Percentiles rank a stretch among this genome's conserved stretches.
phyloP scores from a whole-genome alignment of 2,797 vertebrate species.

The Cryptoprocta ferox region DNA sequence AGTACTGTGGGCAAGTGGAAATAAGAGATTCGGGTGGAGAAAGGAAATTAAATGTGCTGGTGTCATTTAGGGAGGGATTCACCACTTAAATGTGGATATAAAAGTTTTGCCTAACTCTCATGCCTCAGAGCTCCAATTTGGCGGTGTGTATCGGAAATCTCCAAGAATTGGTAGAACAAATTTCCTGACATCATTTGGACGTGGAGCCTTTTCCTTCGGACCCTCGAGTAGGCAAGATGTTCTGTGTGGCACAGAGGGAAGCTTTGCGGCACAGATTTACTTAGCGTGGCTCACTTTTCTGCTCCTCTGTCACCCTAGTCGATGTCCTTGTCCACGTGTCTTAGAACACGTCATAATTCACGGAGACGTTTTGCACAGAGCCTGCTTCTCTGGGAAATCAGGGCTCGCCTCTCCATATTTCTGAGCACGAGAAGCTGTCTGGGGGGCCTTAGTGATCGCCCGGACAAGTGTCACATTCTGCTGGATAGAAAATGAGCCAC shows the following conservation, averaged over 20 bases:
- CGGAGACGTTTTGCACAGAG: background rate
- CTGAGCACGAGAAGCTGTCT: background rate
- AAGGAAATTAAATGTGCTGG: background rate
- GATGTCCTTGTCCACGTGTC: background rate
- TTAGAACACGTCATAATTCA: rapidly evolving
- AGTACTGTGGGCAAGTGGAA: background rate
- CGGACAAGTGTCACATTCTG: background rate
- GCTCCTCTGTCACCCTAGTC: background rate
- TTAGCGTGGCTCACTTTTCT: background rate
- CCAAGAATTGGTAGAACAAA: background rate
- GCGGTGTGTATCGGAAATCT: background rate
- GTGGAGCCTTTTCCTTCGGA: rapidly evolving
- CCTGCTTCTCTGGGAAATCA: background rate
- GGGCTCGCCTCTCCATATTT: background rate
- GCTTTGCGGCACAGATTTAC: background rate
- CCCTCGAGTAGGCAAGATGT: background rate
- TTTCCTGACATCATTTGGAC: background rate
- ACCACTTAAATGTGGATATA: background rate
- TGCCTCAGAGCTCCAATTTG: background rate
- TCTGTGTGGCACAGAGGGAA: background rate
- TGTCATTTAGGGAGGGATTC: background rate
- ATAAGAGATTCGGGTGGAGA: background rate
- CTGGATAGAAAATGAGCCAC: background rate
- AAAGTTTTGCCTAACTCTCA: background rate
- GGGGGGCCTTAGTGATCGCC: background rate